These are phyloP conservation scores for Stenurella melanura DNA, from an alignment of 2,888 invertebrate genomes.

Conservation along the genomic window DNA sequence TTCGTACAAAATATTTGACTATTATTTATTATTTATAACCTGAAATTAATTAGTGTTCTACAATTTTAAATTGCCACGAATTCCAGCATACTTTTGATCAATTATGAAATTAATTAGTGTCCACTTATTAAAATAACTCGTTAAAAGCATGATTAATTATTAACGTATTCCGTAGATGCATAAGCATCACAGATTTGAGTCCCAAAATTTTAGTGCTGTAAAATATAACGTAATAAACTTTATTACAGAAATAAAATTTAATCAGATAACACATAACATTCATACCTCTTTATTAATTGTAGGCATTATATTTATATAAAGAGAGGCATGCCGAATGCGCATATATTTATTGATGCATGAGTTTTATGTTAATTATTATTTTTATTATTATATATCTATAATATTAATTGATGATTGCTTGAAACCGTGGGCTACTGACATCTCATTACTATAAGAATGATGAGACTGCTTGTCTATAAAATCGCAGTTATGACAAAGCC, in stretches of 20 bases:
- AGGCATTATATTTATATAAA: not conserved
- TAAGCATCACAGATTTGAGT: not conserved
- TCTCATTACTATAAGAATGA: too few relatives aligned
- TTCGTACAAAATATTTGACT: not conserved
- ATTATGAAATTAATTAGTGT: slow-evolving; percentile 8
- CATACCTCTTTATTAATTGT: not conserved
- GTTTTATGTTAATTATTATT: too few relatives aligned
- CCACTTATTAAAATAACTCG: slow-evolving; percentile 5
- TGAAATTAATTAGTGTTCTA: not conserved
- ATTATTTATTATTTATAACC: not conserved
- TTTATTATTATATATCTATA: too few relatives aligned
- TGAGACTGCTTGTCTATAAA: too few relatives aligned
- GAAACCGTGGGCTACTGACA: too few relatives aligned
- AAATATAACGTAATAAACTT: slow-evolving; percentile 23
- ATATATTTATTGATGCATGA: not conserved
- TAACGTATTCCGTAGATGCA: not conserved
- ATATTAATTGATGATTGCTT: too few relatives aligned
- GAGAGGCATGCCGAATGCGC: not conserved
- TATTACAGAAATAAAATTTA: slow-evolving; percentile 18
- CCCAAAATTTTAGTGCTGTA: not conserved
- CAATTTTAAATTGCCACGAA: not conserved
- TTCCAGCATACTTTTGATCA: not conserved
- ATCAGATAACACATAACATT: not conserved
- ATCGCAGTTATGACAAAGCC: too few relatives aligned
- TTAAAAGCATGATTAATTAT: slow-evolving; percentile 9